Base-by-base conservation (phyloP, 2,888 invertebrate species). In the Portevinia maculata region DNA sequence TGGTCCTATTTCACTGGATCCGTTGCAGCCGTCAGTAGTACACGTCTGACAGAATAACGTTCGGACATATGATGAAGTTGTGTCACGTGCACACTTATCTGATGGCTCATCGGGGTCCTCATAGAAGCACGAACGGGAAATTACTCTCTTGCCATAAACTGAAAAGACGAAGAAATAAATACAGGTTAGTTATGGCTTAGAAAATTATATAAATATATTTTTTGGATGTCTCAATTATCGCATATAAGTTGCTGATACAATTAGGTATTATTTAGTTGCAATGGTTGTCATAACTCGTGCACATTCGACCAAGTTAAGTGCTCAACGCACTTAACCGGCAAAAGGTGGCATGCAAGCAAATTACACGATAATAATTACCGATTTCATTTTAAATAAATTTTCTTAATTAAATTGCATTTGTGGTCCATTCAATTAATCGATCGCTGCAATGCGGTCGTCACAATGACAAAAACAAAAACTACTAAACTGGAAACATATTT, bases 71-170 rank as follows among this genome's bases (percentile, higher is more conserved):
- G 90, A 90, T 37, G 91, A 89, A 46, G 89, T 89, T 17, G 88
- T 88, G 75, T 89, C 89, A 83, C 88, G 88, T 46, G 87, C 86
- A 79, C 91, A 91, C 65, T 88, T 89, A 75, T 91, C 90, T 53
- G 88, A 85, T 62, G 89, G 86, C 71, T 90, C 90, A 75, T 89
- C 89, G 39, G 88, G 76, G 76, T 91, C 90, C 86, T 90, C 90
- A 67, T 89, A 90, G 85, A 89, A 90, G 39, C 91, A 91, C 57
- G 90, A 90, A 48, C 91, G 89, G 5, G 90, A 88, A 84, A 91
- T 88, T 34, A 91, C 90, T 37, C 87, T 87, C 84, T 90, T 91
- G 79, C 90, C 90, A 85, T 91, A 90, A 76, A 91, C 91, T 91
- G 87, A 32, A 88, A 89, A 57, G 39, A 85, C 13, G 7, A 13